These are phyloP conservation scores for Cryptoblepharus egeriae DNA, from an alignment of 2,797 vertebrate species.

Conservation along the genomic window DNA sequence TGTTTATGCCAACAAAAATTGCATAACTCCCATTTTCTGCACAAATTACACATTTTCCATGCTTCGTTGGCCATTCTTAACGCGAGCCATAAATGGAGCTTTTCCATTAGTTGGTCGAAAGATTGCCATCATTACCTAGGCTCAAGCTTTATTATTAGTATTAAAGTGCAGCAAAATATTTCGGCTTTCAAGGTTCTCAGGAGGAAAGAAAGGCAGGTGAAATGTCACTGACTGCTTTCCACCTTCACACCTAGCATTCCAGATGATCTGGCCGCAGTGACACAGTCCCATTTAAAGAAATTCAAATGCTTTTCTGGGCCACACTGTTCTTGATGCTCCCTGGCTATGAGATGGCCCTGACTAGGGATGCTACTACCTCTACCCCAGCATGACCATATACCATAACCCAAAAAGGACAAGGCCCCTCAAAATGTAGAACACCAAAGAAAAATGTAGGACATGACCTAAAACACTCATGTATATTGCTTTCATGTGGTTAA, in stretches of 20 bases:
- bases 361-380: too few species aligned
- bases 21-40: conserved; percentile 53
- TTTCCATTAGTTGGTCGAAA: conserved; percentile 63
- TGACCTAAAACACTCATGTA: too few species aligned
- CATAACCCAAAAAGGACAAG: too few species aligned
- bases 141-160: conserved; percentile 52
- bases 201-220: conserved; percentile 34
- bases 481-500: too few species aligned
- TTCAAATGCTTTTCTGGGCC: conserved; percentile 26
- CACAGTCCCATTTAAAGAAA: conserved; percentile 41
- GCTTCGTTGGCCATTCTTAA: conserved; percentile 62
- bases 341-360: not conserved
- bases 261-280: conserved; percentile 24
- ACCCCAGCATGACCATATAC: too few species aligned
- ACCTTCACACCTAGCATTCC: not conserved
- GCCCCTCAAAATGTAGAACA: too few species aligned
- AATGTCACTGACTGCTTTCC: conserved; percentile 32
- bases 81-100: conserved; percentile 56
- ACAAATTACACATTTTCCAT: conserved; percentile 64
- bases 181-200: conserved; percentile 44
- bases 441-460: too few species aligned
- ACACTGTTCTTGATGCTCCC: not conserved
- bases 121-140: conserved; percentile 20
- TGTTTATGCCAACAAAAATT: conserved; percentile 68
- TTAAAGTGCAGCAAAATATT: conserved; percentile 46